Percentiles rank a stretch among this genome's conserved stretches.
These are phyloP conservation scores for Temnopleurus reevesii DNA, from an alignment of 53 echinoderm and acorn worm genomes.

Conservation along the genomic window DNA sequence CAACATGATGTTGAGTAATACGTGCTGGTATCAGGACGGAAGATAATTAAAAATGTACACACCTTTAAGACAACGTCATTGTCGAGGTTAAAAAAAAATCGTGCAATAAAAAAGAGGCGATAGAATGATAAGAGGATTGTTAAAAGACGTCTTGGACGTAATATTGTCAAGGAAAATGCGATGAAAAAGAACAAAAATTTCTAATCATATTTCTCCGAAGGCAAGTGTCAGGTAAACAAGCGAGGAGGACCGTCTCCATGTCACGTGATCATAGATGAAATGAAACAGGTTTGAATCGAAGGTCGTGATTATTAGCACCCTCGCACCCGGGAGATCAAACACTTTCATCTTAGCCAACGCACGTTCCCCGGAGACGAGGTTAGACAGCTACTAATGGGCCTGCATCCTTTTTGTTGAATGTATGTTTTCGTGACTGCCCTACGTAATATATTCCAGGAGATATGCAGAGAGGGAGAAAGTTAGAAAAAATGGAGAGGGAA, in stretches of 20 bases:
- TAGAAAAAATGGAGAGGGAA: too few relatives aligned
- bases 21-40: too few relatives aligned
- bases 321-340: background rate
- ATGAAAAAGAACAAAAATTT: background rate
- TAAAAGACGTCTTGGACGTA: background rate
- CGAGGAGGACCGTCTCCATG: background rate
- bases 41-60: too few relatives aligned
- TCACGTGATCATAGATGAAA: background rate
- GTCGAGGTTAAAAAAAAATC: too few relatives aligned
- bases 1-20: too few relatives aligned
- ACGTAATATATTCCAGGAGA: background rate
- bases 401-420: conserved; percentile 16
- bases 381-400: conserved; percentile 29
- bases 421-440: conserved; percentile 42
- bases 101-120: too few relatives aligned
- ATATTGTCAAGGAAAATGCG: background rate
- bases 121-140: background rate
- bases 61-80: too few relatives aligned
- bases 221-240: background rate
- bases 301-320: conserved; percentile 13
- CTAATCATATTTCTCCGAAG: background rate
- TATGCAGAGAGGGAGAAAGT: background rate
- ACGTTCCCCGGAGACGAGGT: conserved; percentile 7
- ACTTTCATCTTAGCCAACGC: background rate
- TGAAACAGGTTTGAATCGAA: background rate